Base-by-base conservation (phyloP, 2,113 vertebrate genomes). In the Barbus barbus region DNA sequence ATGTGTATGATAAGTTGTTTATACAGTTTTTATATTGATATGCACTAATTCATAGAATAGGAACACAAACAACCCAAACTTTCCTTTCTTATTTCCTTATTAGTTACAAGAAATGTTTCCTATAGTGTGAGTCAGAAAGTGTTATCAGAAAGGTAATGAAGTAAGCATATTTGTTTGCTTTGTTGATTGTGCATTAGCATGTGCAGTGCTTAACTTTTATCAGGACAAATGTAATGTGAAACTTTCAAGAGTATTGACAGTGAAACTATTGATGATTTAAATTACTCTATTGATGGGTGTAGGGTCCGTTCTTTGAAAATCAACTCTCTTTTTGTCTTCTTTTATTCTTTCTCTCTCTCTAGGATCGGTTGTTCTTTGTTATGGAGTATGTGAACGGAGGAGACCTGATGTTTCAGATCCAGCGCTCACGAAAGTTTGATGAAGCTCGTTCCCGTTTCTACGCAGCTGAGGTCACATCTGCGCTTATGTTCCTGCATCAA, bases 321-420 rank as follows among this genome's bases (percentile, higher is more conserved):
- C 0, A 78, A 38, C 6, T 74, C 11, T 63, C 13, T 79, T 16
- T 38, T 44, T 46, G 24, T 63, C 18, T 44, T 81, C 33, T 85
- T 51, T 44, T 12, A 48, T 36, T 31, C 11, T 36, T 76, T 94
- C 98, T 97, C 97, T 76, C n/a, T 63, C 48, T 86, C 26, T 94
- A 99, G 98, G 98, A 99, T 91, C 98, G 98, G 84, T 95, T 99
- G 90, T 99, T 99, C 91, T 99, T 99, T 80, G 98, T 99, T 87
- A 99, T 99, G 98, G 98, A 99, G 77, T 99, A 99, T 88, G 98
- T 99, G 87, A 99, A 99, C 5, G 98, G 98, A 89, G 98, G 98
- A 91, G 98, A 99, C 93, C 94, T 99, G 88, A 99, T 99, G 98
- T 99, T 99, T 92, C 98, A 99, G 94, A 99, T 99, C 89, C 98